Conservation (phyloP, 2,797 vertebrate species). For the Mastacembelus armatus region DNA sequence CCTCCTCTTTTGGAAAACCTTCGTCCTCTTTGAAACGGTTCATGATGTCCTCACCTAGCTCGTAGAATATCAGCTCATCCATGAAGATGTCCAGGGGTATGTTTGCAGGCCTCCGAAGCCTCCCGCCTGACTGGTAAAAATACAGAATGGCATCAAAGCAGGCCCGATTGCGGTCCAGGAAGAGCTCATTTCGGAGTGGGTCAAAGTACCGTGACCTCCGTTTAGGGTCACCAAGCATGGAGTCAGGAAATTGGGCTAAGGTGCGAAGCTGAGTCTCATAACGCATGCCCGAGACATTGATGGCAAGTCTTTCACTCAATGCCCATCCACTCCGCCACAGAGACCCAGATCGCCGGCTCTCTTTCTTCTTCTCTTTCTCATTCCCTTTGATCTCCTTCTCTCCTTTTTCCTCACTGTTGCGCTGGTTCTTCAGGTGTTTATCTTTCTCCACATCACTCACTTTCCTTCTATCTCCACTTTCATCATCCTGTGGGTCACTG, state of each 20-base stretch:
- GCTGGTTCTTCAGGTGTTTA: slow-evolving; percentile 72
- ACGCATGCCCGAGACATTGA: slow-evolving; percentile 92
- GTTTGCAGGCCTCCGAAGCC: slow-evolving; percentile 88
- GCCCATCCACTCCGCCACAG: slow-evolving; percentile 76
- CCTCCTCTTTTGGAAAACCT: slow-evolving; percentile 86
- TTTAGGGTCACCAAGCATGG: slow-evolving; percentile 89
- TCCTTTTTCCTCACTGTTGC: slow-evolving; percentile 75
- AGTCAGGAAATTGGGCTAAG: slow-evolving; percentile 89
- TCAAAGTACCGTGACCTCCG: slow-evolving; percentile 89
- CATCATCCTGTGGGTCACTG: slow-evolving; percentile 54
- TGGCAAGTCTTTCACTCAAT: slow-evolving; percentile 85
- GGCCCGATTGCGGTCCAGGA: slow-evolving; percentile 92
- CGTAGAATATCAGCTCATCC: slow-evolving; percentile 92
- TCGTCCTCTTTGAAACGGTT: slow-evolving; percentile 90
- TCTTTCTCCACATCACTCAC: slow-evolving; percentile 64
- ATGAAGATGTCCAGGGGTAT: slow-evolving; percentile 92
- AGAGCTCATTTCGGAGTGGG: slow-evolving; percentile 88
- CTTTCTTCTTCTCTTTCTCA: slow-evolving; percentile 72
- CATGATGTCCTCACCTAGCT: slow-evolving; percentile 87
- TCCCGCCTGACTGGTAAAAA: slow-evolving; percentile 92
- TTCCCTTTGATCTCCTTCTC: slow-evolving; percentile 69
- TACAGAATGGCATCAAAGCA: slow-evolving; percentile 93
- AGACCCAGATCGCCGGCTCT: slow-evolving; percentile 59
- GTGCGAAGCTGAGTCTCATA: slow-evolving; percentile 91
- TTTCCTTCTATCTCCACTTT: slow-evolving; percentile 48